These are phyloP conservation scores for Nephrotoma flavescens DNA, from an alignment of 2,888 invertebrate species.

Conservation along the genomic window DNA sequence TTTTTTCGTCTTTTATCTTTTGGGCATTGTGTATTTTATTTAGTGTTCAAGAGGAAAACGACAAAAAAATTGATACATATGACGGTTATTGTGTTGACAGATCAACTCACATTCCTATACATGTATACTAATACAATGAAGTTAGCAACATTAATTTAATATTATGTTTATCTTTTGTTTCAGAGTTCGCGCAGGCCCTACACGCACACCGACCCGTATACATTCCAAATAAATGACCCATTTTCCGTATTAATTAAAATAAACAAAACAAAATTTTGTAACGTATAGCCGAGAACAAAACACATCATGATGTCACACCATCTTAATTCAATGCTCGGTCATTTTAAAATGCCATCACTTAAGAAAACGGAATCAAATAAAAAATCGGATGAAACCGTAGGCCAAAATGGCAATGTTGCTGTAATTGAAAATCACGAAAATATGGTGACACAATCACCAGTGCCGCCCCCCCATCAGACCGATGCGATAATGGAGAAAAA, in stretches of 20 bases:
- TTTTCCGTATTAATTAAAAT: background rate
- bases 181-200: background rate
- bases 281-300: background rate
- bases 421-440: background rate
- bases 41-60: background rate
- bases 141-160: background rate
- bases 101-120: background rate
- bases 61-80: background rate
- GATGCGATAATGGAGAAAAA: background rate
- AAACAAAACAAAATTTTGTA: background rate
- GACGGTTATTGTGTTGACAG: background rate
- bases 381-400: background rate
- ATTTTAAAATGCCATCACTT: background rate
- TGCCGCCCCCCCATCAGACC: background rate
- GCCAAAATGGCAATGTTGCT: background rate
- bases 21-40: background rate
- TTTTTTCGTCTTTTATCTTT: background rate
- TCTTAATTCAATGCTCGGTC: background rate
- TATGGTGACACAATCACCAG: background rate
- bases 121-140: background rate
- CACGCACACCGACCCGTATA: background rate
- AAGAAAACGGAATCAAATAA: background rate
- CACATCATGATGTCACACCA: conserved; percentile 1
- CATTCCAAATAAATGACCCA: background rate
- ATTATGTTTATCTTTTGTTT: background rate